phyloP scores from a whole-genome alignment of 2,113 vertebrate genomes.

The Onychorhynchus coronatus region DNA sequence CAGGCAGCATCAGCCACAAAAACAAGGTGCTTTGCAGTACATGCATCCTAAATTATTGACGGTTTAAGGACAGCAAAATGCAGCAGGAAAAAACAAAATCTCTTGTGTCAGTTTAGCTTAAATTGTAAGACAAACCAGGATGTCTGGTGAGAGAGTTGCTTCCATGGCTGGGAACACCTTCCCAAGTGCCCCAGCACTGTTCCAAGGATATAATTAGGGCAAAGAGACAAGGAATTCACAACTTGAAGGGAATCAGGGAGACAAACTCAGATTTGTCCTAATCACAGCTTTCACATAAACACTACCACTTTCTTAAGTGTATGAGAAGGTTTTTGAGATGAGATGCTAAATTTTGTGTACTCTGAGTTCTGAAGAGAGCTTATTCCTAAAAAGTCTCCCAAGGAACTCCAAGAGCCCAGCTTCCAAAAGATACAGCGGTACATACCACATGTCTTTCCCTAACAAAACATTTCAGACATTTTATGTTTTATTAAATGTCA shows the following conservation, averaged over 20 bases:
- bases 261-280: background rate
- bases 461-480: background rate
- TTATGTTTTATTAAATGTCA: background rate
- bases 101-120: background rate
- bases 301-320: background rate
- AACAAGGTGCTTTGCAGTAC: background rate
- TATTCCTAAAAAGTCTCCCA: background rate
- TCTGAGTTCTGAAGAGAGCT: background rate
- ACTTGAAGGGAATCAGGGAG: background rate
- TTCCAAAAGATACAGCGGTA: background rate
- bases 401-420: background rate
- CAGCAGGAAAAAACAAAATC: background rate
- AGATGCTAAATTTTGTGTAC: background rate
- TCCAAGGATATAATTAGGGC: background rate
- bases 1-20: background rate
- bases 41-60: background rate
- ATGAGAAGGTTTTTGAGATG: background rate
- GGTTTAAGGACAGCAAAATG: background rate
- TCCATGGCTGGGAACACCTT: background rate
- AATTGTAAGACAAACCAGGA: background rate
- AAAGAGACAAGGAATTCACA: background rate
- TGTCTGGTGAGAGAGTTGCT: background rate
- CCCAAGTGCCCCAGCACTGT: background rate
- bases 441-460: background rate
- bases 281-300: background rate